A percentile compares a stretch with the other conserved stretches of the same genome.
Conservation (phyloP, 2,888 invertebrate genomes). For the Oxystoma pomonae region DNA sequence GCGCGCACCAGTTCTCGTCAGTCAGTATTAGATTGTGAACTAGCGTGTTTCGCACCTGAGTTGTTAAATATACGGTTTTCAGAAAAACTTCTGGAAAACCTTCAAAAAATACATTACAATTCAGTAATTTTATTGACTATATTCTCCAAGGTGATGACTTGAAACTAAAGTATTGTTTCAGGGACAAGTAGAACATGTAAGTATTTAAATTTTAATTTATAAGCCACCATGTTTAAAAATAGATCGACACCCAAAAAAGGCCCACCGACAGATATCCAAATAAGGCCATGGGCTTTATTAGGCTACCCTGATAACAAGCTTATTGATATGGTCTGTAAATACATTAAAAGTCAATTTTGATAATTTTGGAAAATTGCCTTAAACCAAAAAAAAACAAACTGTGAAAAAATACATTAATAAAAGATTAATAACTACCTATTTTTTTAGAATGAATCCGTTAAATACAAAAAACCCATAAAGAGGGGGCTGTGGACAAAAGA, state of each 20-base stretch:
- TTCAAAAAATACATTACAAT: background rate
- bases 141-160: background rate
- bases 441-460: background rate
- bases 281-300: background rate
- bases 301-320: too few relatives aligned
- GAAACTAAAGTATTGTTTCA: background rate
- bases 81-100: background rate
- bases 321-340: background rate
- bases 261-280: background rate
- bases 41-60: background rate
- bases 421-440: background rate
- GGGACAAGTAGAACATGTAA: background rate
- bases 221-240: background rate
- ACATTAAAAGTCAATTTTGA: background rate
- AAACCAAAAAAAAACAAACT: background rate
- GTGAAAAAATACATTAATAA: background rate
- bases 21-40: background rate
- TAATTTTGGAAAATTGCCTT: background rate
- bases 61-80: background rate
- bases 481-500: too few relatives aligned
- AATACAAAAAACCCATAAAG: too few relatives aligned
- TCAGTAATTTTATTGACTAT: background rate
- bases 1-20: background rate
- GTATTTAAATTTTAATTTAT: background rate
- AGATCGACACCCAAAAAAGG: background rate